Conservation (phyloP, 2,797 vertebrate species). For the Triplophysa bombifrons region DNA sequence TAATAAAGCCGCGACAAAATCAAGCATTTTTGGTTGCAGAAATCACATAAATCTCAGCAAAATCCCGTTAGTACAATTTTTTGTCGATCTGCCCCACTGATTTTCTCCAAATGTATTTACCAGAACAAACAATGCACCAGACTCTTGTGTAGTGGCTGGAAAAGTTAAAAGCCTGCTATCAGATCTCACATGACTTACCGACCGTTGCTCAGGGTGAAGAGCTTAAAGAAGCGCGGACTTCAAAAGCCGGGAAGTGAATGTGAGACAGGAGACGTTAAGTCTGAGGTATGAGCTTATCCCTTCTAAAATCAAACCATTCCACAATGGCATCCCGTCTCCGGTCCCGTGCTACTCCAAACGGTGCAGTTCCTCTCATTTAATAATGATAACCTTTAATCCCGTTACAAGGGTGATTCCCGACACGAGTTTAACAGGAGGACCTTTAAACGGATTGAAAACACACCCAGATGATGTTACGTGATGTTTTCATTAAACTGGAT, state of each 20-base stretch:
- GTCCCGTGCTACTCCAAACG: conserved; percentile 11
- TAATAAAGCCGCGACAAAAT: no score
- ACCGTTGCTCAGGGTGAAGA: conserved; percentile 23
- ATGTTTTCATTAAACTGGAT: conserved; percentile 21
- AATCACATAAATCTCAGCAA: no score
- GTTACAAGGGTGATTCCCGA: conserved; percentile 51
- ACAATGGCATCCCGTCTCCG: conserved; percentile 30
- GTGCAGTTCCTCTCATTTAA: conserved; percentile 49
- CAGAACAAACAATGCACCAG: neutral
- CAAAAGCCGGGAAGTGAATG: conserved; percentile 50
- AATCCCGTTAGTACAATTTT: no score
- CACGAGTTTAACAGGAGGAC: neutral
- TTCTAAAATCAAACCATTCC: conserved; percentile 50
- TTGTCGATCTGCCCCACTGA: no score
- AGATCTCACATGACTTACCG: conserved; percentile 40
- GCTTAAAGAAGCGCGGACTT: conserved; percentile 39
- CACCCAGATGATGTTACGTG: neutral
- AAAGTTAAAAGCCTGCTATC: conserved; percentile 21
- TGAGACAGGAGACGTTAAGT: conserved; percentile 45
- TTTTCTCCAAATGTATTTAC: neutral
- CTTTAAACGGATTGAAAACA: conserved; percentile 9
- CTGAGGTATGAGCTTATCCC: conserved; percentile 50
- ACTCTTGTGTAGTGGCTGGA: neutral
- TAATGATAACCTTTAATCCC: conserved; percentile 39
- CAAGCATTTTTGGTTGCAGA: no score